Conservation (phyloP, 2,113 vertebrate species). For the Oxygymnocypris stewartii region DNA sequence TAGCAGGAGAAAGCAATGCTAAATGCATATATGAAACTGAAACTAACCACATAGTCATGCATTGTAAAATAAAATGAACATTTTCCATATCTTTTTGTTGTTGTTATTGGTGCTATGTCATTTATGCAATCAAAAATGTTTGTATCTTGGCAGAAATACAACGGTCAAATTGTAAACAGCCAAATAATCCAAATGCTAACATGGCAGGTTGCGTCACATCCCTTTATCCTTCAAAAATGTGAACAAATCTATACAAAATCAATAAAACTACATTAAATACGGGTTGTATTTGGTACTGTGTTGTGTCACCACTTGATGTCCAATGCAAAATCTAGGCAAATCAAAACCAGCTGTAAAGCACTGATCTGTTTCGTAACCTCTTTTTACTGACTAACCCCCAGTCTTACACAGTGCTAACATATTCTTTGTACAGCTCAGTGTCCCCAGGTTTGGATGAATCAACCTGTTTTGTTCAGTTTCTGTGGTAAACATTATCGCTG, state of each 20-base stretch:
- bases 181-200: not conserved
- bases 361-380: not conserved
- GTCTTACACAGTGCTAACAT: not conserved
- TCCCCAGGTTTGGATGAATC: not conserved
- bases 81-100: not conserved
- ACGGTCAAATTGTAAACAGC: not conserved
- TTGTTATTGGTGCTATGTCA: not conserved
- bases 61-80: not conserved
- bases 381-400: not conserved
- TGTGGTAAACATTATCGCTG: constrained; percentile 28
- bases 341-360: not conserved
- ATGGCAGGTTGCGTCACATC: not conserved
- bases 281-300: not conserved
- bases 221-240: not conserved
- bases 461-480: constrained; percentile 16
- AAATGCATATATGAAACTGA: not conserved
- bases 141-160: not conserved
- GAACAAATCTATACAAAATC: not conserved
- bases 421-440: constrained; percentile 7
- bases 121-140: not conserved
- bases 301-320: not conserved
- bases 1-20: not conserved
- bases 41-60: not conserved
- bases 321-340: not conserved
- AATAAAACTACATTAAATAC: not conserved